Conservation (phyloP, 2,888 invertebrate species). For the Bembecia ichneumoniformis region DNA sequence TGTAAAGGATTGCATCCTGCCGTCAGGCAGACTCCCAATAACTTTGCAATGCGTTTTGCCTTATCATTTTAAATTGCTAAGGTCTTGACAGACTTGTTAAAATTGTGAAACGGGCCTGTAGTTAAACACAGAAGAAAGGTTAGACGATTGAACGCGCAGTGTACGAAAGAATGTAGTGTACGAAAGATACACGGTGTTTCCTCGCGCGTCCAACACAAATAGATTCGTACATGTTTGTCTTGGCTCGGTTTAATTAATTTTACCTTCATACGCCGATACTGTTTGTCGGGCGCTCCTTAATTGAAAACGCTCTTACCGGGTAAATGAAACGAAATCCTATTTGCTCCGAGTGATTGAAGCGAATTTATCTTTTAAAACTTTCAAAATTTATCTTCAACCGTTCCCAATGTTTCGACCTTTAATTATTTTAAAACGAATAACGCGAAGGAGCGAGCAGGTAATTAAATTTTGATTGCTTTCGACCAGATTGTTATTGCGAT, state of each 20-base stretch:
- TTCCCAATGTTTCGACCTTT: constrained; percentile 34
- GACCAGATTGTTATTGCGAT: constrained; percentile 50
- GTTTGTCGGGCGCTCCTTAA: constrained; percentile 67
- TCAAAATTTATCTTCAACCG: constrained; percentile 59
- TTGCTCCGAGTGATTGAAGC: constrained; percentile 67
- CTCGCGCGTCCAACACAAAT: constrained; percentile 58
- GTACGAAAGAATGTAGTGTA: not conserved
- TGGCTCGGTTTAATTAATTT: constrained; percentile 69
- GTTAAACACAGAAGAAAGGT: too few relatives aligned
- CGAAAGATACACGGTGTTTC: constrained; percentile 21
- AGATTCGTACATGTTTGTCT: constrained; percentile 68
- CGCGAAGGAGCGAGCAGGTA: constrained; percentile 42
- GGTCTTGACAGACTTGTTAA: too few relatives aligned
- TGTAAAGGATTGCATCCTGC: too few relatives aligned
- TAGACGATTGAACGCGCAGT: not conserved
- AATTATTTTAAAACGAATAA: constrained; percentile 37
- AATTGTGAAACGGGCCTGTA: too few relatives aligned
- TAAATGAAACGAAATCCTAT: constrained; percentile 70
- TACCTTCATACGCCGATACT: constrained; percentile 72
- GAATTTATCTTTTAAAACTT: constrained; percentile 69
- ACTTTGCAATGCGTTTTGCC: too few relatives aligned
- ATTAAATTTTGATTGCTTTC: constrained; percentile 63
- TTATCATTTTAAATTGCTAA: too few relatives aligned
- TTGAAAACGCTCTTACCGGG: constrained; percentile 68
- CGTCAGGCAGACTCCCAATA: too few relatives aligned